These are phyloP conservation scores for Phymatocera aterrima DNA, from an alignment of 2,888 invertebrate genomes.

Conservation along the genomic window DNA sequence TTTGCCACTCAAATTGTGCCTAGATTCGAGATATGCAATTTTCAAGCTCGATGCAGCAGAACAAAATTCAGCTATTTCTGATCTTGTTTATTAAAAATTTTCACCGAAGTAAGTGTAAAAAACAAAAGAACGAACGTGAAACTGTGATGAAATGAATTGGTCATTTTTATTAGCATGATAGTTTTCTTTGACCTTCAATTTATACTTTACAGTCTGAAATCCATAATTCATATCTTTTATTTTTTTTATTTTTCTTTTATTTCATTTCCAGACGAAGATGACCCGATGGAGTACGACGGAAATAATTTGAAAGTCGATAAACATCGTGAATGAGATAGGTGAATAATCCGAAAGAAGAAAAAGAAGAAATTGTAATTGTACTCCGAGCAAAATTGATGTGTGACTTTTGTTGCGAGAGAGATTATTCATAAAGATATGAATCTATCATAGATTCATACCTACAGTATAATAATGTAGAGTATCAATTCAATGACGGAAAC, in stretches of 20 bases:
- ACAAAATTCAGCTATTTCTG: no score
- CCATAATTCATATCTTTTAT: conserved; percentile 14
- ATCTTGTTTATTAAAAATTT: no score
- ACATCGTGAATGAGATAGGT: conserved; percentile 51
- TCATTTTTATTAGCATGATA: no score
- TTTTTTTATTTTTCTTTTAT: not conserved
- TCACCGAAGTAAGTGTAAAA: no score
- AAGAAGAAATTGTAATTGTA: not conserved
- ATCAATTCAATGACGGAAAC: not conserved
- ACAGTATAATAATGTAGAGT: not conserved
- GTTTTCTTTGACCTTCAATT: no score
- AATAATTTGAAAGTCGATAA: conserved; percentile 55
- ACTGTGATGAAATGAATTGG: no score
- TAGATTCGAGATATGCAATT: no score
- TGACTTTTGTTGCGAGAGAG: not conserved
- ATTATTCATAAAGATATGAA: not conserved
- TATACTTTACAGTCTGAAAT: no score
- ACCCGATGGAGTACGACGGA: conserved; percentile 57
- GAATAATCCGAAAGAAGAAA: not conserved
- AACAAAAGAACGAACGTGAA: no score
- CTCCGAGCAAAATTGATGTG: not conserved
- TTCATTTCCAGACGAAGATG: conserved; percentile 62
- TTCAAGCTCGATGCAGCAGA: no score
- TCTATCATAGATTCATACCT: not conserved
- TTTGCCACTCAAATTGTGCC: not conserved